Conservation (phyloP, 1,140 invertebrate species). For the Dendroctonus ponderosae region DNA sequence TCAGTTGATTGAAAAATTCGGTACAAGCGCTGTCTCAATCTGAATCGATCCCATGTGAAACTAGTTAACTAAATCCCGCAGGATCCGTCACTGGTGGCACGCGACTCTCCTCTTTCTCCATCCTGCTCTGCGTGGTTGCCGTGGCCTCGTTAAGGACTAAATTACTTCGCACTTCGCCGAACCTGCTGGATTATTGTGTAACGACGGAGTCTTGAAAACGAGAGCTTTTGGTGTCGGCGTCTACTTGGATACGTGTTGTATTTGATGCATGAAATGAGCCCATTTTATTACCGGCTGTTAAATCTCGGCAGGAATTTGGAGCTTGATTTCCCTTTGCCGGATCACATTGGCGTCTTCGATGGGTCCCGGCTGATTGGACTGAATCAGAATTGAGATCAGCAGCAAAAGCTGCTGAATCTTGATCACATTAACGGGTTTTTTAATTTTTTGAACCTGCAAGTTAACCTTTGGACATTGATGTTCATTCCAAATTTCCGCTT, state of each 20-base stretch:
- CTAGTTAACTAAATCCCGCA: background rate
- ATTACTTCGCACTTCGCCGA: slow-evolving; percentile 30
- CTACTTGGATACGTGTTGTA: slow-evolving; percentile 1
- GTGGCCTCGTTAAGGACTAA: slow-evolving; percentile 30
- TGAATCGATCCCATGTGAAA: no score
- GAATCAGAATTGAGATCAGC: no score
- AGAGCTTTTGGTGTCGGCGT: slow-evolving; percentile 8
- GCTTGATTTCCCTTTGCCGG: no score
- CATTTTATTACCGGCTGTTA: slow-evolving; percentile 1
- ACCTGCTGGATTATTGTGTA: slow-evolving; percentile 30
- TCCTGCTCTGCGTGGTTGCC: slow-evolving; percentile 21
- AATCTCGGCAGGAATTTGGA: background rate
- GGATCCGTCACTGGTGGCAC: slow-evolving; percentile 17
- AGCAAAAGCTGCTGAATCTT: no score
- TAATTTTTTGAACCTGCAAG: no score
- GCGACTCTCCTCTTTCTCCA: slow-evolving; percentile 12
- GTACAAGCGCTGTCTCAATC: no score
- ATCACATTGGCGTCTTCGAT: no score
- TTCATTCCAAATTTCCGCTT: no score
- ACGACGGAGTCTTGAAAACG: slow-evolving; percentile 16
- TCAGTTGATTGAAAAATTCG: no score
- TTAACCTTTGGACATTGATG: no score
- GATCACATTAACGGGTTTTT: no score
- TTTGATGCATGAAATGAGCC: slow-evolving; percentile 22
- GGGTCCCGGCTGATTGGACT: no score